Percentiles rank a stretch among this genome's conserved stretches.
Evolutionary conservation across 2,113 vertebrate species (phyloP).

Genomic region (Ahaetulla prasina): DNA sequence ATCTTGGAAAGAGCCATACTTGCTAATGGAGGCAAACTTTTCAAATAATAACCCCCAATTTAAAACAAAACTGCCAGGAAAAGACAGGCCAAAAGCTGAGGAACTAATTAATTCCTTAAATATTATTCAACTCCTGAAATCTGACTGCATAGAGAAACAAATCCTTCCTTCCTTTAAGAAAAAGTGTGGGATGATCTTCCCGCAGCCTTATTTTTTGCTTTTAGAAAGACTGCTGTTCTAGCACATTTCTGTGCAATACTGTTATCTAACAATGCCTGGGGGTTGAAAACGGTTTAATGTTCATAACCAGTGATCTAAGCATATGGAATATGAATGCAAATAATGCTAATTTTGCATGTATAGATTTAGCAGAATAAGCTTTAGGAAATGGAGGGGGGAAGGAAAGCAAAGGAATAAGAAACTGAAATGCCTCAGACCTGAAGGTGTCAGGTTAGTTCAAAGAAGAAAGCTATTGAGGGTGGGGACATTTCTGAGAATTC

Average conservation of each 20-base stretch:
- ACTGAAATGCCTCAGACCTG: neutral
- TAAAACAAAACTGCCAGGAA: neutral
- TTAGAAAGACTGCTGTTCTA: conserved; percentile 15
- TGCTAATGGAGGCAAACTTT: neutral
- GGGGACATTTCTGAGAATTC: conserved; percentile 4
- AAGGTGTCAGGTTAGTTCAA: conserved; percentile 1
- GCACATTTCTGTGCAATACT: neutral
- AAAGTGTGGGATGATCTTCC: fast-evolving
- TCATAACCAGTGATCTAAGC: conserved; percentile 60
- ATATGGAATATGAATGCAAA: conserved; percentile 70
- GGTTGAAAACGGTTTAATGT: conserved; percentile 61
- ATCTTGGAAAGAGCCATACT: neutral
- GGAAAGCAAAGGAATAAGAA: conserved; percentile 16
- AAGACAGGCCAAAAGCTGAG: neutral
- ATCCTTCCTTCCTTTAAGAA: neutral
- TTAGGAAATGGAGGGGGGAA: conserved; percentile 50
- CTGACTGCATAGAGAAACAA: neutral
- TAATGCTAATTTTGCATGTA: conserved; percentile 69
- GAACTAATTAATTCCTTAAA: neutral
- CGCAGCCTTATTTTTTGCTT: conserved; percentile 16
- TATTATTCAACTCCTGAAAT: neutral
- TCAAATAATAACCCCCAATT: neutral
- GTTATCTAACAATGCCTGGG: conserved; percentile 51
- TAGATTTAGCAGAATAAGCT: conserved; percentile 65
- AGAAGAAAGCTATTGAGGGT: neutral